Conservation (phyloP, 2,113 vertebrate genomes). For the Solea senegalensis region DNA sequence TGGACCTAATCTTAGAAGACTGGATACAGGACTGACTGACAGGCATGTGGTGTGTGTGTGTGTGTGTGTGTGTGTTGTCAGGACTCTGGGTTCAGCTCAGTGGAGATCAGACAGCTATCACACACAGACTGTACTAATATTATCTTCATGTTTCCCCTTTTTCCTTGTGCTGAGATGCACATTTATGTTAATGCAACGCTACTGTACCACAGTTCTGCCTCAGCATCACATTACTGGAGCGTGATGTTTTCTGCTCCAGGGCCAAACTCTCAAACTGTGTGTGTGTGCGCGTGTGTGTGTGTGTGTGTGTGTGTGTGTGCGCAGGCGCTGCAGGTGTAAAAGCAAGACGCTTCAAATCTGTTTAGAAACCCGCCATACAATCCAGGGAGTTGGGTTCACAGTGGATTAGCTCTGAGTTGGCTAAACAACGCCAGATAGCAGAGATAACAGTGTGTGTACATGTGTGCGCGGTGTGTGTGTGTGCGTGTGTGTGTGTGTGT, state of each 20-base stretch:
- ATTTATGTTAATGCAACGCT: slow-evolving; percentile 67
- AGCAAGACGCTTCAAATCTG: slow-evolving; percentile 67
- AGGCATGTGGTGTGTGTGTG: slow-evolving; percentile 6
- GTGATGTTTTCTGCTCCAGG: slow-evolving; percentile 76
- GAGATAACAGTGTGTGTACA: slow-evolving; percentile 65
- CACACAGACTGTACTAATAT: slow-evolving; percentile 35
- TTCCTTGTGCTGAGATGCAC: slow-evolving; percentile 46
- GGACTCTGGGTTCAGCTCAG: slow-evolving; percentile 15
- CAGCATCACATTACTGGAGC: slow-evolving; percentile 80
- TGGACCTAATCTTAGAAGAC: slow-evolving; percentile 4
- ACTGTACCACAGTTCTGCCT: slow-evolving; percentile 60
- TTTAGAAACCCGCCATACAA: slow-evolving; percentile 78
- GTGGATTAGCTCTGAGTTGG: slow-evolving; percentile 77
- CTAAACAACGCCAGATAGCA: slow-evolving; percentile 79
- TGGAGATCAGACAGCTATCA: slow-evolving; percentile 49
- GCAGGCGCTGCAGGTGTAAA: no score
- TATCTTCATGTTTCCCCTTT: slow-evolving; percentile 35
- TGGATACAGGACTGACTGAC: slow-evolving; percentile 8
- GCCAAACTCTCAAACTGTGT: slow-evolving; percentile 61
- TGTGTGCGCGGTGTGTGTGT: slow-evolving; percentile 33
- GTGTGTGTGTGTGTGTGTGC: slow-evolving; percentile 38
- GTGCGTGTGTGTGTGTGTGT: slow-evolving; percentile 20
- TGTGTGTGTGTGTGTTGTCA: slow-evolving; percentile 20
- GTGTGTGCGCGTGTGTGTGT: slow-evolving; percentile 36
- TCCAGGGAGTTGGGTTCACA: slow-evolving; percentile 71